Conservation (phyloP, 2,113 vertebrate species). For the Rhinopomastus cyanomelas region DNA sequence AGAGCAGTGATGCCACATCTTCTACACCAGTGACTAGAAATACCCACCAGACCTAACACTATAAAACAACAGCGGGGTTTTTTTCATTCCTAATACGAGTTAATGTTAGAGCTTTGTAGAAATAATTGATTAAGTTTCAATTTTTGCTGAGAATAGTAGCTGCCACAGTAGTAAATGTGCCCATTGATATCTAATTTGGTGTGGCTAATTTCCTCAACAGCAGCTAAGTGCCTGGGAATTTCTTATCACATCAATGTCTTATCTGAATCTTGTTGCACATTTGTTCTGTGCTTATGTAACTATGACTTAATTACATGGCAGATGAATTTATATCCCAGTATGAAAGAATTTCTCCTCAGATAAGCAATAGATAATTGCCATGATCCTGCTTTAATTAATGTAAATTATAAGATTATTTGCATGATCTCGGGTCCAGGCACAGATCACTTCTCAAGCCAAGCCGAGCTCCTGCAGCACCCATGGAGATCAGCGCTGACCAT, state of each 20-base stretch:
- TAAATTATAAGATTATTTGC: not conserved
- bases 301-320: slow-evolving; percentile 41
- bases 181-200: slow-evolving; percentile 47
- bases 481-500: not conserved
- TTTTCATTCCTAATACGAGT: not conserved
- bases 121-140: slow-evolving; percentile 37
- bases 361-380: slow-evolving; percentile 28
- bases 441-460: not conserved
- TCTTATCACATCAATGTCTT: not conserved
- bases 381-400: slow-evolving; percentile 17
- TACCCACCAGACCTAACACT: not conserved
- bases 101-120: not conserved
- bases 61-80: not conserved
- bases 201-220: slow-evolving; percentile 35
- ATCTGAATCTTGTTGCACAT: slow-evolving; percentile 29
- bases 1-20: not conserved
- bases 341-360: not conserved
- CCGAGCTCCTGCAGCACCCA: not conserved
- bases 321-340: not conserved
- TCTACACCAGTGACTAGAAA: not conserved
- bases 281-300: not conserved
- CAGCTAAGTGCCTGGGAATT: not conserved
- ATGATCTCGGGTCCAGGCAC: not conserved
- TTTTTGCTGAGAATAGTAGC: not conserved
- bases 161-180: not conserved